Evolutionary conservation across 2,888 invertebrate genomes (phyloP), one percentile per base, ranked within the genome.

Genomic region (Tiphia femorata): DNA sequence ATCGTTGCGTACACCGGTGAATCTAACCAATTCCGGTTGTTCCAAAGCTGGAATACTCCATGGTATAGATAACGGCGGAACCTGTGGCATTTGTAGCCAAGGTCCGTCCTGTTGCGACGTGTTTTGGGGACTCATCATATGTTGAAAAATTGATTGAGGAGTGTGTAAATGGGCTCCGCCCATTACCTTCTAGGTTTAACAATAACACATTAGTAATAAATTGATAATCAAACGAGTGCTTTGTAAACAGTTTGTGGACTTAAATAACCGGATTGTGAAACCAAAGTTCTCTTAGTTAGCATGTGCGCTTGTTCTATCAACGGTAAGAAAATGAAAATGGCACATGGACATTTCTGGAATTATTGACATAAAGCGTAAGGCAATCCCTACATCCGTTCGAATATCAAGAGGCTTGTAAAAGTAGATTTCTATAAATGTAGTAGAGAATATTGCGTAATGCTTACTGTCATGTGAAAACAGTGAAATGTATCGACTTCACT

Each of bases 111-210:
- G 76, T 49, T 76, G 76, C 2, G 67, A 61, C 2, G 55, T 25
- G 38, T 58, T 66, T 48, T 77, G 76, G 25, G 78, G 79, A n/a
- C 66, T 77, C 72, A 81, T 81, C 73, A 80, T 78, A 23, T 81
- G 81, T 68, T 82, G 78, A 52, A 83, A 83, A 66, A 82, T 76
- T 0, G 82, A 82, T 25, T 74, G 77, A 2, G 81, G 79, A 16
- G 78, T 81, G 37, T 78, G 80, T 16, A 81, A 62, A 57, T 83
- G 73, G 3, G 78, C 58, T 51, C 80, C 79, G 55, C 80, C 80
- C 67, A 71, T 74, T 43, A 72, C 65, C 67, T 74, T 79, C 76
- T 81, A 66, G 40, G 64, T n/a, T n/a, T 2, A n/a, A 49, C 21
- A 12, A 49, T 5, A 38, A 55, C 37, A 37, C 14, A 30, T 58